Conservation (phyloP, 2,113 vertebrate genomes). For the Rana temporaria region DNA sequence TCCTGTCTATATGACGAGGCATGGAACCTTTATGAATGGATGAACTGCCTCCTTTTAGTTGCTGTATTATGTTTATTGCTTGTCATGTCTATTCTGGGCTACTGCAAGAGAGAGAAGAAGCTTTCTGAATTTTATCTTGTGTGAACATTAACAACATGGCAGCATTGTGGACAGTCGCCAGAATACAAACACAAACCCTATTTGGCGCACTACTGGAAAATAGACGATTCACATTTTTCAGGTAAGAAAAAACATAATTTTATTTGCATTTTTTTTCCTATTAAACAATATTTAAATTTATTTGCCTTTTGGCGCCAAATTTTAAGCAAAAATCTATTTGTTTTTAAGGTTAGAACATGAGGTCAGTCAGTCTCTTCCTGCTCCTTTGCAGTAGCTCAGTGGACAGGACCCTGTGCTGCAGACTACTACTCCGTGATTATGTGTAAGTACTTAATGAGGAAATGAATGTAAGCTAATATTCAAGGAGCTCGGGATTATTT, state of each 20-base stretch:
- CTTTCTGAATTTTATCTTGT: constrained; percentile 13
- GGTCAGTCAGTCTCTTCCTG: constrained; percentile 36
- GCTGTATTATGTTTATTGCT: not conserved
- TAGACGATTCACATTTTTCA: constrained; percentile 9
- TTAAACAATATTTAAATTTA: constrained; percentile 8
- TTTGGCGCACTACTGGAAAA: constrained; percentile 19
- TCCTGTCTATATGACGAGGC: too few species aligned
- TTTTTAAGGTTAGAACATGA: constrained; percentile 30
- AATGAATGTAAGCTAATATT: not conserved
- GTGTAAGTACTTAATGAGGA: constrained; percentile 18
- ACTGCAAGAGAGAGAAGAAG: constrained; percentile 52
- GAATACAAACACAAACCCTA: constrained; percentile 9
- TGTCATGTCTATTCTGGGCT: constrained; percentile 28
- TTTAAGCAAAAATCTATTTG: constrained; percentile 2
- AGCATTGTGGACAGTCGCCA: constrained; percentile 25
- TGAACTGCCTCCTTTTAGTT: not conserved
- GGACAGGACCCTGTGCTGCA: constrained; percentile 17
- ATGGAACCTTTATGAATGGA: too few species aligned
- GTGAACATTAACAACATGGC: constrained; percentile 33
- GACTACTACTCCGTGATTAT: not conserved
- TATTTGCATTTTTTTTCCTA: constrained; percentile 8
- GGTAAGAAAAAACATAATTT: constrained; percentile 22
- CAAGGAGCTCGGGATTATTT: not conserved
- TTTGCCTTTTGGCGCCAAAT: not conserved
- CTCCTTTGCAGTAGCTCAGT: constrained; percentile 55